Conservation (phyloP, 2,888 invertebrate species). For the Amiota communis region DNA sequence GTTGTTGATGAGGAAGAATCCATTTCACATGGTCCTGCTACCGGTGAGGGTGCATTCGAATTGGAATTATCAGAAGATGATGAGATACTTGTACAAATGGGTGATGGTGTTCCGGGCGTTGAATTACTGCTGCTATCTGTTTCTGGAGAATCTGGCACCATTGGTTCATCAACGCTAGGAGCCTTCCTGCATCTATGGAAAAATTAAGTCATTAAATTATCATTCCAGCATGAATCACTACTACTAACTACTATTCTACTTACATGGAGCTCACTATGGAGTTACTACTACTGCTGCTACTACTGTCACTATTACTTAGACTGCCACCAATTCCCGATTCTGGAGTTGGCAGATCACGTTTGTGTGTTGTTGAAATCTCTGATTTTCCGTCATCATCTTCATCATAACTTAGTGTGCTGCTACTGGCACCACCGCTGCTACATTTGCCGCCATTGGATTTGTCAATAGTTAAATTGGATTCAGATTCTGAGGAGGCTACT, state of each 20-base stretch:
- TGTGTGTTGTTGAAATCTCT: constrained; percentile 56
- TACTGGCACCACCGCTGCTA: constrained; percentile 35
- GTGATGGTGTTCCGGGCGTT: constrained; percentile 68
- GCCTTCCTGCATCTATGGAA: constrained; percentile 48
- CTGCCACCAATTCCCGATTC: constrained; percentile 69
- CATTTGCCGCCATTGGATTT: constrained; percentile 24
- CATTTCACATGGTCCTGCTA: constrained; percentile 37
- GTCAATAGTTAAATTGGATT: constrained; percentile 36
- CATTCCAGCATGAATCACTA: not conserved
- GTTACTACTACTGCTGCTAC: constrained; percentile 45
- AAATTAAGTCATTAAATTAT: not conserved
- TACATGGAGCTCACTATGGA: constrained; percentile 44
- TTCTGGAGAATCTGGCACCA: constrained; percentile 32
- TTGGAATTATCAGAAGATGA: constrained; percentile 69
- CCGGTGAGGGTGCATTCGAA: constrained; percentile 75
- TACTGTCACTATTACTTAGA: constrained; percentile 66
- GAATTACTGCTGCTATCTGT: constrained; percentile 3
- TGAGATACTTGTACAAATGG: constrained; percentile 36
- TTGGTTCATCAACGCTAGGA: constrained; percentile 1
- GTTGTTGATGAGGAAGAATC: constrained; percentile 28
- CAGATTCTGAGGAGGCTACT: constrained; percentile 38
- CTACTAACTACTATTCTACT: not conserved
- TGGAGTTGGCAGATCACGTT: constrained; percentile 63
- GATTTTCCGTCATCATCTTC: constrained; percentile 58
- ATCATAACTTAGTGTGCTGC: constrained; percentile 49